Conservation (phyloP, 2,888 invertebrate genomes). For the Panopea generosa region DNA sequence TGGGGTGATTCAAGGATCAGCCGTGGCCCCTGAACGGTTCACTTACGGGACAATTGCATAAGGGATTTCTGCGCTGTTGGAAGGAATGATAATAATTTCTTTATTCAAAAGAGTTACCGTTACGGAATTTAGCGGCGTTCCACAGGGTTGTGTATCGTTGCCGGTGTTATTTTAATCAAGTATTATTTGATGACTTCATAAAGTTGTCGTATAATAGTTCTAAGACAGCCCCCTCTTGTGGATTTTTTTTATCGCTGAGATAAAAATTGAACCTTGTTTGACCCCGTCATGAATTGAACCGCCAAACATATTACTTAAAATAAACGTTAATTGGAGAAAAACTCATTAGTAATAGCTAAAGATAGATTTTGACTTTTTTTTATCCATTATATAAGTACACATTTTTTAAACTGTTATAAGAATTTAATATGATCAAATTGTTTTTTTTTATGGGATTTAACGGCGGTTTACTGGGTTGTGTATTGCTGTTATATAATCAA, state of each 20-base stretch:
- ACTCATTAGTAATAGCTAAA: too few species aligned
- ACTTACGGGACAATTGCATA: slow-evolving; percentile 60
- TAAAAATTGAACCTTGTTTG: slow-evolving; percentile 24
- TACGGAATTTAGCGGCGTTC: slow-evolving; percentile 48
- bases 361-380: too few species aligned
- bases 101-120: slow-evolving; percentile 47
- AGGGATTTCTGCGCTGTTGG: slow-evolving; percentile 30
- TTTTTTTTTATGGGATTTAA: too few species aligned
- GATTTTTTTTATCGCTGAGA: neutral
- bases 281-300: slow-evolving; percentile 20
- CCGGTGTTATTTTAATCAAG: slow-evolving; percentile 62
- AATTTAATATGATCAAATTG: too few species aligned
- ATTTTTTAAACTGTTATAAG: too few species aligned
- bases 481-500: too few species aligned
- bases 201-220: slow-evolving; percentile 4
- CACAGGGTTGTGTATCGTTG: slow-evolving; percentile 30
- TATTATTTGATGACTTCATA: slow-evolving; percentile 62
- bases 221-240: too few species aligned
- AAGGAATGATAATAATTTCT: slow-evolving; percentile 9
- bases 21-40: slow-evolving; percentile 58
- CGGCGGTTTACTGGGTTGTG: too few species aligned
- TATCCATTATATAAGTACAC: too few species aligned
- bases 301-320: too few species aligned
- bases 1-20: slow-evolving; percentile 44
- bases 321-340: too few species aligned